Evolutionary conservation across 2,888 invertebrate species (phyloP), one percentile per base, ranked within the genome.

Genomic region (Catocala nupta): DNA sequence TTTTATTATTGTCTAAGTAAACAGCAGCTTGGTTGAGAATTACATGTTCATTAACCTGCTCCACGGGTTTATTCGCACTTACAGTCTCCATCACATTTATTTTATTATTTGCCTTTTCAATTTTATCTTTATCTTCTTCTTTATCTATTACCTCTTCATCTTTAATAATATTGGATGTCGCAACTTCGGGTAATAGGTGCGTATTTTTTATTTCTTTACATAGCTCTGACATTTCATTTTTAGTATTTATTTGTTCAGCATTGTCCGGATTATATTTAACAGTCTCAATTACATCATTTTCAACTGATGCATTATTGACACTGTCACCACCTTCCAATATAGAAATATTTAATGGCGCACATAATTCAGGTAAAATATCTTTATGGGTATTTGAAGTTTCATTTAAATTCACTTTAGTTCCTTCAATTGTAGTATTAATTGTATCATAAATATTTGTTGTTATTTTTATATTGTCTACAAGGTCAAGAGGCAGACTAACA

Each of bases 1-100:
- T 76, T 68, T 77, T 63, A 72, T 69, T 69, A 7, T 63, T 75
- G 68, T 80, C 67, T 63, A 74, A 74, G 33, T 62, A 45, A 54
- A 65, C 45, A 34, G 44, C 16, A 9, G 43, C 36, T 34, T 57
- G 44, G 25, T 25, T 45, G 8, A 59, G 16, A 8, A 3, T 52
- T 11, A 44, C 36, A 45, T 44, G 60, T 44, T 13, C 3, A 34
- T 6, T 16, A 1, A 16, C 11, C 16, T n/a, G n/a, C 12, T 55
- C 11, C n/a, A 43, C 9, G 4, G 10, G 16, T 48, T 45, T n/a
- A 39, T n/a, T 52, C 5, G 5, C 9, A 25, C 42, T 33, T 34
- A 42, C 10, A 47, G 9, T 57, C 39, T 55, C 51, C 4, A 47
- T 51, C 6, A 42, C 13, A 42, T 55, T 60, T 5, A 55, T 33